Base-by-base conservation (phyloP, 2,113 vertebrate genomes). In the Ovis canadensis region DNA sequence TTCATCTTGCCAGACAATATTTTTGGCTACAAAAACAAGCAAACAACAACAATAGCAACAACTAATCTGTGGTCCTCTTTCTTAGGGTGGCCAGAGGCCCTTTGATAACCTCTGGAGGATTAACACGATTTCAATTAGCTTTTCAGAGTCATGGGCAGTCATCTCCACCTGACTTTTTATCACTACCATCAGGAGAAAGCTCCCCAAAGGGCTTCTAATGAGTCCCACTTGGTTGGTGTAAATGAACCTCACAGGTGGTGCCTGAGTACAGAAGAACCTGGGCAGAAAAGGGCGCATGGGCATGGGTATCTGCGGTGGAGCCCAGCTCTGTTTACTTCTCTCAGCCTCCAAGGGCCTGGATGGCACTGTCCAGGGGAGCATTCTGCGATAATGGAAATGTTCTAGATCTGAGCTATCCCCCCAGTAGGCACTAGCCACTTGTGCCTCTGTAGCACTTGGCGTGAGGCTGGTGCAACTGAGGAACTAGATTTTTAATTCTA, bases 1-100 rank as follows among this genome's bases (percentile, higher is more conserved):
- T 99, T 99, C 97, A 98, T 93, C 60, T 92, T 98, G 98, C 98
- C 97, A 99, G 98, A 98, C 91, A 98, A 98, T 64, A 96, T 97
- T 98, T 98, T 74, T 97, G 98, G 88, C 85, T 98, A 98, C 98
- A 98, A 98, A 98, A 98, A 98, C 98, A 96, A 98, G 17, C 23
- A 19, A n/a, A 50, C 60, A 17, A 62, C 59, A 25, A 50, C 67
- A 40, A 25, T 74, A 88, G 1, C 3, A 77, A 82, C 59, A n/a
- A 25, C 21, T 59, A 57, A 97, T 90, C 94, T 97, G 97, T 97
- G 97, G 94, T 97, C 95, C 88, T 98, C 95, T 97, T 98, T 97
- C 95, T 95, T 95, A 62, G 83, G 67, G n/a, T 80, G 90, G 93
- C 54, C 89, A 57, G 77, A 90, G 40, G 80, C 11, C 57, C 93